Evolutionary conservation across 2,797 vertebrate genomes (phyloP).

Genomic region (Myripristis jacobus): DNA sequence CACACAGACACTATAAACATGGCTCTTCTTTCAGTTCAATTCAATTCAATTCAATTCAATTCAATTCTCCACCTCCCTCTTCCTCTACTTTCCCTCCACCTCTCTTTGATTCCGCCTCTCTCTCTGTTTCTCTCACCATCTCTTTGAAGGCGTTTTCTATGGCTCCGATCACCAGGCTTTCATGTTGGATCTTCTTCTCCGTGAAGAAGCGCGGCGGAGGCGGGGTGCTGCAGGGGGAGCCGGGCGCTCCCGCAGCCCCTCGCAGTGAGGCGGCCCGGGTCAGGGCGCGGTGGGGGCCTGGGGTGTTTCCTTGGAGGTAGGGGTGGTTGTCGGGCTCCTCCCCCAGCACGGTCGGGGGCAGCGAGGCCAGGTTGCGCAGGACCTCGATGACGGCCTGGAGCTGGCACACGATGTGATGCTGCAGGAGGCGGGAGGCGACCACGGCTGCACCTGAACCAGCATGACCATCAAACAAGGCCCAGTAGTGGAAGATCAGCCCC

Average conservation of each 20-base stretch:
- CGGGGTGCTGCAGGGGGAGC: slow-evolving; percentile 69
- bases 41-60: too few relatives aligned
- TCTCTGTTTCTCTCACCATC: slow-evolving; percentile 86
- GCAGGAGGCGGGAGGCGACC: slow-evolving; percentile 90
- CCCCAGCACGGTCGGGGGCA: slow-evolving; percentile 89
- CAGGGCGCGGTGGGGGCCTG: slow-evolving; percentile 82
- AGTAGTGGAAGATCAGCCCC: slow-evolving; percentile 92
- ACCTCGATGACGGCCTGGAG: slow-evolving; percentile 92
- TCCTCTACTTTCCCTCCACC: too few relatives aligned
- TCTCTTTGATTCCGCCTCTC: background rate
- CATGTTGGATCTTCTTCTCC: slow-evolving; percentile 94
- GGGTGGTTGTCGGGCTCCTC: slow-evolving; percentile 87
- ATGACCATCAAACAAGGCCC: slow-evolving; percentile 96
- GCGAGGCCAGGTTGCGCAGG: slow-evolving; percentile 83
- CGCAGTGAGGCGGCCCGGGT: slow-evolving; percentile 90
- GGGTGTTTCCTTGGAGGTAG: slow-evolving; percentile 71
- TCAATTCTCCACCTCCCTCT: too few relatives aligned
- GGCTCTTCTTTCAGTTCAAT: too few relatives aligned
- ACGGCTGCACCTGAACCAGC: slow-evolving; percentile 94
- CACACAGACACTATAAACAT: too few relatives aligned
- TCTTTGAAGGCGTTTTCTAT: slow-evolving; percentile 96
- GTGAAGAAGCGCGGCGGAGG: slow-evolving; percentile 91
- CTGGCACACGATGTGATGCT: slow-evolving; percentile 91
- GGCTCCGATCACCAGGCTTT: slow-evolving; percentile 93
- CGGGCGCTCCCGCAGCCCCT: slow-evolving; percentile 85